Evolutionary conservation across 2,797 vertebrate genomes (phyloP).

Genomic region (Macropus fuliginosus): DNA sequence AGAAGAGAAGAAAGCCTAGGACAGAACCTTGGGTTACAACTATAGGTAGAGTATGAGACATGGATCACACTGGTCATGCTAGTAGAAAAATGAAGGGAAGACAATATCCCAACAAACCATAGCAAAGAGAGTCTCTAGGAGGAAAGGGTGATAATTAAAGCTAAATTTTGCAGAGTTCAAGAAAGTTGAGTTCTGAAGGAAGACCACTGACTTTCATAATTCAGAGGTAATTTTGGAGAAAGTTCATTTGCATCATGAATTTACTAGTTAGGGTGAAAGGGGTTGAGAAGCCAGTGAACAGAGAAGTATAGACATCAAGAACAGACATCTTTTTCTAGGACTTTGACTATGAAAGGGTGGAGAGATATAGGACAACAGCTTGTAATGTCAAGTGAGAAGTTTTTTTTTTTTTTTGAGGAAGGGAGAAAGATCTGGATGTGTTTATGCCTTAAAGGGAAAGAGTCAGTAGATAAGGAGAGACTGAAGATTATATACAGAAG

Average conservation of each 20-base stretch:
- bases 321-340: not conserved
- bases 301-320: not conserved
- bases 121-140: not conserved
- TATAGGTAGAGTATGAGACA: not conserved
- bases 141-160: not conserved
- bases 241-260: not conserved
- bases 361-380: not conserved
- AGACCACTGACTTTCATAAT: not conserved
- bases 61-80: not conserved
- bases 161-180: not conserved
- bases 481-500: not conserved
- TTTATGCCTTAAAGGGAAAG: not conserved
- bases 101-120: not conserved
- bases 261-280: not conserved
- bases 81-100: not conserved
- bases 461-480: not conserved
- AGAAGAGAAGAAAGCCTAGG: not conserved
- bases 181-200: not conserved
- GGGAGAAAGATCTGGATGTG: not conserved
- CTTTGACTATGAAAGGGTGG: not conserved
- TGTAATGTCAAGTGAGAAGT: not conserved
- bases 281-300: not conserved
- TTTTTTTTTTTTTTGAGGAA: not conserved
- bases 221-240: not conserved
- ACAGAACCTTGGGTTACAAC: not conserved